Evolutionary conservation across 2,113 vertebrate genomes (phyloP).

Genomic region (Burhinus bistriatus): DNA sequence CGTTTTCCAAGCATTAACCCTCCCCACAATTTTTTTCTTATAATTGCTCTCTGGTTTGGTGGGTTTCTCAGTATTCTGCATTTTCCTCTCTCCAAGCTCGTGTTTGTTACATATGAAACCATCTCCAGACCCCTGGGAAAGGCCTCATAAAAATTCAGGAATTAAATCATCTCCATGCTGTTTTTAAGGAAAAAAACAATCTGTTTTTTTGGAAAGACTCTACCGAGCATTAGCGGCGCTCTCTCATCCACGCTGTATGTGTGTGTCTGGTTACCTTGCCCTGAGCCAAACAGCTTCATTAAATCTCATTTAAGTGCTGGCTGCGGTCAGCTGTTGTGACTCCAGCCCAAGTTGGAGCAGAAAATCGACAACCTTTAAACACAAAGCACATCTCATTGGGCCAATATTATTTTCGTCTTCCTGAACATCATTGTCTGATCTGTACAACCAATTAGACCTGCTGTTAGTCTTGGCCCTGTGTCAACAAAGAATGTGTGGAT

Average conservation of each 20-base stretch:
- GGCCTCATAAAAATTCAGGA: constrained; percentile 56
- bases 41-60: constrained; percentile 29
- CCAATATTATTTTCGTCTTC: constrained; percentile 34
- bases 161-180: constrained; percentile 55
- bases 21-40: not conserved
- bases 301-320: constrained; percentile 12
- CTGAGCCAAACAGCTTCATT: constrained; percentile 36
- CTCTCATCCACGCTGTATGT: not conserved
- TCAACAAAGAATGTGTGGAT: not conserved
- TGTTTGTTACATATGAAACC: constrained; percentile 26
- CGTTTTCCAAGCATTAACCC: constrained; percentile 19
- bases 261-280: constrained; percentile 29
- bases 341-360: constrained; percentile 36
- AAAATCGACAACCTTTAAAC: constrained; percentile 10
- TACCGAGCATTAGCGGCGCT: not conserved
- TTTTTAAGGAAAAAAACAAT: constrained; percentile 52
- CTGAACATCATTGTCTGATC: constrained; percentile 25
- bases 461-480: constrained; percentile 17
- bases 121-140: constrained; percentile 31
- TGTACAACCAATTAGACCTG: constrained; percentile 4
- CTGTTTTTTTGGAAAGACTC: constrained; percentile 39
- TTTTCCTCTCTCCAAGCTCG: not conserved
- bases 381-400: not conserved
- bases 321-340: constrained; percentile 3
- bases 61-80: constrained; percentile 20